phyloP scores from a whole-genome alignment of 2,113 vertebrate species.

The Centropus unirufus region DNA sequence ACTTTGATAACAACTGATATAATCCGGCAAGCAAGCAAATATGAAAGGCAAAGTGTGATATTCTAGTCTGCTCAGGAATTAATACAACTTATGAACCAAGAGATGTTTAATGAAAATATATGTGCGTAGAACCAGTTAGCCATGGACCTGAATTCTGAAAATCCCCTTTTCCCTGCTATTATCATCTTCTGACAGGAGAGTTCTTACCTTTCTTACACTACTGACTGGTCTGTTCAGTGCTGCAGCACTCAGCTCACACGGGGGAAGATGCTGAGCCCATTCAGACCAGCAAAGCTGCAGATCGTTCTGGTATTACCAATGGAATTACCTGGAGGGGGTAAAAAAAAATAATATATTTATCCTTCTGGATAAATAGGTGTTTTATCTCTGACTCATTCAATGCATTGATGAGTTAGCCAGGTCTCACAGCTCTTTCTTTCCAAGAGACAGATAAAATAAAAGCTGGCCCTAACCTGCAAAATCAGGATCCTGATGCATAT shows the following conservation, averaged over 20 bases:
- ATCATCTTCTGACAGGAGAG: not conserved
- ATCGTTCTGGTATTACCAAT: not conserved
- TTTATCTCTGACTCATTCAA: not conserved
- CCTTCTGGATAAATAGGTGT: not conserved
- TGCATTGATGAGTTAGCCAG: not conserved
- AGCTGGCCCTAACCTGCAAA: not conserved
- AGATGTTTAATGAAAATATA: not conserved
- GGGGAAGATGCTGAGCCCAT: not conserved
- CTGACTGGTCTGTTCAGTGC: not conserved
- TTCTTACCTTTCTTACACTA: not conserved
- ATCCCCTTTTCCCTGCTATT: not conserved
- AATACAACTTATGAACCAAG: not conserved
- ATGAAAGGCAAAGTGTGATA: not conserved
- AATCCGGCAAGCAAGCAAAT: not conserved
- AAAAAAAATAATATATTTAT: not conserved
- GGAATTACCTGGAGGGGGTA: not conserved
- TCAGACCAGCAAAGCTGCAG: not conserved
- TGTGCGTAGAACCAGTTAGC: not conserved
- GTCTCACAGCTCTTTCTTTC: not conserved
- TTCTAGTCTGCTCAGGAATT: not conserved
- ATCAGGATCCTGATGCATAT: rapidly evolving
- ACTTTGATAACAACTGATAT: not conserved
- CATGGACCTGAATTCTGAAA: not conserved
- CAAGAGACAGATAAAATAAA: not conserved
- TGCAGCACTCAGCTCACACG: not conserved